Conservation (phyloP, 2,113 vertebrate species). For the Edolisoma coerulescens region DNA sequence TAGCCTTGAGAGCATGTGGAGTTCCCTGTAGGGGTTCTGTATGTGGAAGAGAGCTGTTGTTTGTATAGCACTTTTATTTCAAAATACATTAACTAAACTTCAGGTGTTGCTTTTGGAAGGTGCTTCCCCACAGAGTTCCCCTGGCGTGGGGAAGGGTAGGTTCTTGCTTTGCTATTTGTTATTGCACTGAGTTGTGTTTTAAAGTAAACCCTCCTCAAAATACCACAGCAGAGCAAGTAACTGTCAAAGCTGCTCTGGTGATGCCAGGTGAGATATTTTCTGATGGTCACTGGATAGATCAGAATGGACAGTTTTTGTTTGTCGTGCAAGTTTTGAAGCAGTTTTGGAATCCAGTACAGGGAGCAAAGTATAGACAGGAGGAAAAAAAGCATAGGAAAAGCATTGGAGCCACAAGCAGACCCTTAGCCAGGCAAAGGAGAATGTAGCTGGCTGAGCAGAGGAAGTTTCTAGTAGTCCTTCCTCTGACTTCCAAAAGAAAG, state of each 20-base stretch:
- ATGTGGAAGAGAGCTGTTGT: not conserved
- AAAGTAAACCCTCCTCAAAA: not conserved
- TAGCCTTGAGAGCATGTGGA: not conserved
- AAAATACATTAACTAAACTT: not conserved
- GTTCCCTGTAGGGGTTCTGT: not conserved
- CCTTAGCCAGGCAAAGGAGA: not conserved
- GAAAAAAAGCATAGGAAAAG: not conserved
- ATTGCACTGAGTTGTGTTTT: not conserved
- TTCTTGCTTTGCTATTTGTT: not conserved
- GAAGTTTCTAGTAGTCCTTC: not conserved
- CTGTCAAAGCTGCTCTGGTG: not conserved
- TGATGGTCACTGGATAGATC: not conserved
- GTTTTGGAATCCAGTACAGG: not conserved
- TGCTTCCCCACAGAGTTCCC: not conserved
- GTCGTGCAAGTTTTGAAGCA: not conserved
- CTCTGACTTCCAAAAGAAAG: not conserved
- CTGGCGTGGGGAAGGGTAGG: not conserved
- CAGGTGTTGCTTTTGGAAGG: not conserved
- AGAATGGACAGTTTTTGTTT: not conserved
- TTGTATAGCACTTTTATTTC: not conserved
- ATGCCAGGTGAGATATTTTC: not conserved
- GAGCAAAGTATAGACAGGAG: not conserved
- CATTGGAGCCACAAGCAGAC: not conserved
- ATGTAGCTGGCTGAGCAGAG: not conserved
- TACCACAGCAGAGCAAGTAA: not conserved